These are phyloP conservation scores for Seriola quinqueradiata DNA, from an alignment of 2,113 vertebrate species.

Conservation along the genomic window DNA sequence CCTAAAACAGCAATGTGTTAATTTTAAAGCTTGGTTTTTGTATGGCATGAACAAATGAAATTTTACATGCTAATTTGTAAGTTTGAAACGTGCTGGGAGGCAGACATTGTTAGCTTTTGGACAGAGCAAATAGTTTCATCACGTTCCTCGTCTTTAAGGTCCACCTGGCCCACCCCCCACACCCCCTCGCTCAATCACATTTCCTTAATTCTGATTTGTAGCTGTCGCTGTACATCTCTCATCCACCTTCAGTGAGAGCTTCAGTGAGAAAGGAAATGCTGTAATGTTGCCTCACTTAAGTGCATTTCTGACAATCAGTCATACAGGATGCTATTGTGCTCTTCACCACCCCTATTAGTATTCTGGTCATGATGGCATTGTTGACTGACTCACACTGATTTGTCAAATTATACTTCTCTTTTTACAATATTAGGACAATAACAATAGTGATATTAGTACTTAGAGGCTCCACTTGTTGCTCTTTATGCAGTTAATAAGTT, in stretches of 20 bases:
- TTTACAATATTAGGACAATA: background rate
- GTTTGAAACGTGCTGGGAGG: background rate
- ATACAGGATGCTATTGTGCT: background rate
- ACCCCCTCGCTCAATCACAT: constrained; percentile 11
- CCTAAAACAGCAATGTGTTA: background rate
- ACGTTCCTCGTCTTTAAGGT: background rate
- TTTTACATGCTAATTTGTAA: background rate
- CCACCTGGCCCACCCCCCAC: too few species aligned
- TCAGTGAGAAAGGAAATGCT: background rate
- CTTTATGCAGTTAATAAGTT: background rate
- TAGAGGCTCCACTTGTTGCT: background rate
- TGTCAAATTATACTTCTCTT: constrained; percentile 29
- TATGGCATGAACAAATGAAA: background rate
- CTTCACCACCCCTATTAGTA: constrained; percentile 15
- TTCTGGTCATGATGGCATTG: constrained; percentile 10
- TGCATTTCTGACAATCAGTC: constrained; percentile 28
- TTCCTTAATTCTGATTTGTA: constrained; percentile 16
- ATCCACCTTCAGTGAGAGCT: constrained; percentile 2
- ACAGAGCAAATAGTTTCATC: background rate
- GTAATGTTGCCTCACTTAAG: constrained; percentile 11
- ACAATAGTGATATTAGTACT: background rate
- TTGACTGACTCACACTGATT: constrained; percentile 27
- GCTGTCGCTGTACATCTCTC: constrained; percentile 14
- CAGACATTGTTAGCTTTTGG: background rate
- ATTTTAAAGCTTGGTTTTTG: background rate